A percentile compares a stretch with the other conserved stretches of the same genome.
These are phyloP conservation scores for Cactoblastis cactorum DNA, from an alignment of 2,888 invertebrate genomes.

Conservation along the genomic window DNA sequence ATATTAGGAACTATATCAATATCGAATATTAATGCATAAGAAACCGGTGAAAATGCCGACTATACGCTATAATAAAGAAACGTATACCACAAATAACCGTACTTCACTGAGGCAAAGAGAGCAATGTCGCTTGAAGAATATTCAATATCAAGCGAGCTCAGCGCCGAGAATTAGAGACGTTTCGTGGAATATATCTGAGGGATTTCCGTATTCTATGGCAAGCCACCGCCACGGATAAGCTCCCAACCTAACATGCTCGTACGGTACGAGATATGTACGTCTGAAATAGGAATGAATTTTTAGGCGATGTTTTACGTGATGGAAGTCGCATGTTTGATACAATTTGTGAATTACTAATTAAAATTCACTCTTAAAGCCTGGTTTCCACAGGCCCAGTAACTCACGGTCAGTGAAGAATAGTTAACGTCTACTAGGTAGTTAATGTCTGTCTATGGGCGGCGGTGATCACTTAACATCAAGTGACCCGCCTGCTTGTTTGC, in stretches of 20 bases:
- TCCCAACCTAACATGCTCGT: slow-evolving; percentile 1
- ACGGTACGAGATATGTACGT: background rate
- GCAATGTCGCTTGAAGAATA: slow-evolving; percentile 36
- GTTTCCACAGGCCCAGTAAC: background rate
- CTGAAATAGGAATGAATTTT: background rate
- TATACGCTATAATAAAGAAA: slow-evolving; percentile 26
- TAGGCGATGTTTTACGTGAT: background rate
- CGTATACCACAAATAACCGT: slow-evolving; percentile 26
- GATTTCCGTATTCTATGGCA: slow-evolving; percentile 14
- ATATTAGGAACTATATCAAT: no score
- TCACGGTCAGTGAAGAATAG: no score
- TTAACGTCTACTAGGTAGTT: no score
- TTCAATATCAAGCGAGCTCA: slow-evolving; percentile 31
- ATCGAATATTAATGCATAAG: background rate
- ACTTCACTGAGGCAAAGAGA: slow-evolving; percentile 35
- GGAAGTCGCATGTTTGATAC: background rate
- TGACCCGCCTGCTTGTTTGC: no score
- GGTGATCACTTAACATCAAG: no score
- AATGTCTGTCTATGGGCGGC: no score
- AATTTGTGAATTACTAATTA: no score
- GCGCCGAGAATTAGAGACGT: slow-evolving; percentile 18
- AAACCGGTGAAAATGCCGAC: no score
- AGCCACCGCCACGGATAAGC: slow-evolving; percentile 3
- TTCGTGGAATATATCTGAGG: slow-evolving; percentile 21
- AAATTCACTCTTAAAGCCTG: no score